These are phyloP conservation scores for Peromyscus eremicus DNA, from an alignment of 2,797 vertebrate genomes.

Conservation along the genomic window DNA sequence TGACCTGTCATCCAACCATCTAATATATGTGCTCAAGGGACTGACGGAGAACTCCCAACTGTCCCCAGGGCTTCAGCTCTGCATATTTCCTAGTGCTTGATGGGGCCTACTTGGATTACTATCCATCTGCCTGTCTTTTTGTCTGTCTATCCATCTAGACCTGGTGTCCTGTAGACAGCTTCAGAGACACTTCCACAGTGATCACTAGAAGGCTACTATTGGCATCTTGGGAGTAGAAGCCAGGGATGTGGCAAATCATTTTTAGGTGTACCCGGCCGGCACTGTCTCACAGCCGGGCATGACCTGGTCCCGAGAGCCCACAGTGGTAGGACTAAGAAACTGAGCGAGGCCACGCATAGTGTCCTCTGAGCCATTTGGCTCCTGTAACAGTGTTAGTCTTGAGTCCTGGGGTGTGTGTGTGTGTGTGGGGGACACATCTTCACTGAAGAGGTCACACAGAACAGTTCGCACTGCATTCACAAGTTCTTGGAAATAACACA, in stretches of 20 bases:
- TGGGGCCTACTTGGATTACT: neutral
- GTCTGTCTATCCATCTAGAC: neutral
- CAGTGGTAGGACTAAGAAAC: neutral
- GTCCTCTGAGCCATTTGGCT: neutral
- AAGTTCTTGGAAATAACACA: neutral
- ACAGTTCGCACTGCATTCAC: neutral
- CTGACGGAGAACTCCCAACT: neutral
- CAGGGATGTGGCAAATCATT: neutral
- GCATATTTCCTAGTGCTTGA: no score
- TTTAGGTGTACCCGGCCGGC: neutral
- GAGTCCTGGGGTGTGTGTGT: no score
- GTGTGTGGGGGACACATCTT: accelerated
- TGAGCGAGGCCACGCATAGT: neutral
- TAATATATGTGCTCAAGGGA: neutral
- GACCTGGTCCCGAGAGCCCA: neutral
- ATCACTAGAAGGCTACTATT: neutral
- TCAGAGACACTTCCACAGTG: neutral
- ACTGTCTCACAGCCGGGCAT: neutral
- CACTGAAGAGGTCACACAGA: neutral
- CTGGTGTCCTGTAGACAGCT: neutral
- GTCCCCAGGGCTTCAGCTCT: neutral
- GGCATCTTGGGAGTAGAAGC: neutral
- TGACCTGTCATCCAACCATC: neutral
- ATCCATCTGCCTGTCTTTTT: no score
- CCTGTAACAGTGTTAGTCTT: neutral